A percentile compares a stretch with the other conserved stretches of the same genome.
Evolutionary conservation across 2,888 invertebrate genomes (phyloP).

Genomic region (Marasmarcha lunaedactyla): DNA sequence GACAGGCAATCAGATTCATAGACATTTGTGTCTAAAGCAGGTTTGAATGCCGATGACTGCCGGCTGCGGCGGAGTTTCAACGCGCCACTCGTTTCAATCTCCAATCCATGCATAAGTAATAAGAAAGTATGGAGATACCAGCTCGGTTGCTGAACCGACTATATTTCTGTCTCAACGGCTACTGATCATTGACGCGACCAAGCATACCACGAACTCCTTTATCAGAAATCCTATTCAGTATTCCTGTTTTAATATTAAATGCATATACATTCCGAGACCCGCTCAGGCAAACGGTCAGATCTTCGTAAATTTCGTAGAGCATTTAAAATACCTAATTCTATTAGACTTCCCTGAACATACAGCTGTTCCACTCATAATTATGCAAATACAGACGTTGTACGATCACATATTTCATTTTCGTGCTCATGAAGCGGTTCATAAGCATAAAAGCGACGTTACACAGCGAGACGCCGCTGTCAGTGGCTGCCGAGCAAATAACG

Average conservation of each 20-base stretch:
- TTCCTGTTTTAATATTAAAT: too few species aligned
- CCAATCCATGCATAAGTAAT: conserved; percentile 68
- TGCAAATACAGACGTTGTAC: too few species aligned
- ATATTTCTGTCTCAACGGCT: conserved; percentile 44
- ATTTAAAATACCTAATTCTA: too few species aligned
- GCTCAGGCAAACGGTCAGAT: too few species aligned
- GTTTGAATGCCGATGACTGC: conserved; percentile 57
- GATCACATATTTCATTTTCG: neutral
- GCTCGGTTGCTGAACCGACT: conserved; percentile 34
- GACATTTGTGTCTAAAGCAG: conserved; percentile 49
- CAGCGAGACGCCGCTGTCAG: conserved; percentile 14
- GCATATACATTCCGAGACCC: too few species aligned
- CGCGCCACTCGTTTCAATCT: conserved; percentile 58
- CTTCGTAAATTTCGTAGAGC: too few species aligned
- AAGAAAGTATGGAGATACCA: conserved; percentile 60
- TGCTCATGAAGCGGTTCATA: neutral
- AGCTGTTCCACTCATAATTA: too few species aligned
- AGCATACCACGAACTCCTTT: too few species aligned
- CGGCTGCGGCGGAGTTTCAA: conserved; percentile 28
- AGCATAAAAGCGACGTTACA: neutral
- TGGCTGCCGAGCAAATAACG: conserved; percentile 43
- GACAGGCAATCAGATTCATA: conserved; percentile 47
- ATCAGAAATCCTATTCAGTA: too few species aligned
- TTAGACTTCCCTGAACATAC: too few species aligned
- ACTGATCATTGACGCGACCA: conserved; percentile 15